Conservation (phyloP, 2,888 invertebrate species). For the Deilephila elpenor region DNA sequence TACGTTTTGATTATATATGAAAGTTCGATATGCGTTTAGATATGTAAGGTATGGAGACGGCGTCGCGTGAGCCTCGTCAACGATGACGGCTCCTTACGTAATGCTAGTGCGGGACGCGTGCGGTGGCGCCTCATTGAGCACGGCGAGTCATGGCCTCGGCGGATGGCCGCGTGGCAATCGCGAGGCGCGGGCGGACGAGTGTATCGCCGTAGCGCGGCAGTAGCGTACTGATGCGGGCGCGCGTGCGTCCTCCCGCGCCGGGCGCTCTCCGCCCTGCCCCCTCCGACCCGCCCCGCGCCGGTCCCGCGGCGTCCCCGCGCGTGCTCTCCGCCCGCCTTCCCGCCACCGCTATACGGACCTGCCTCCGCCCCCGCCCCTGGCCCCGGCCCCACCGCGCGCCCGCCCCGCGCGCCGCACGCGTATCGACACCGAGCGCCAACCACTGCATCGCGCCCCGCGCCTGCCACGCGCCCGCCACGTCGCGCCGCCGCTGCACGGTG, state of each 20-base stretch:
- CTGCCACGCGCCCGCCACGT: constrained; percentile 43
- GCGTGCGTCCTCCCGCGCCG: constrained; percentile 62
- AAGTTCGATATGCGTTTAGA: constrained; percentile 55
- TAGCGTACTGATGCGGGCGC: constrained; percentile 72
- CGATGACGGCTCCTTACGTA: constrained; percentile 66
- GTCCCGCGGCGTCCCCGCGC: constrained; percentile 65
- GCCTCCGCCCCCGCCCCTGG: constrained; percentile 65
- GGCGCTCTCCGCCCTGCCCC: constrained; percentile 57
- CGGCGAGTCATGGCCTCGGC: constrained; percentile 73
- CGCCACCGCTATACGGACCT: constrained; percentile 45
- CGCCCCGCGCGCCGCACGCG: constrained; percentile 47
- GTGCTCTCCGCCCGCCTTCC: constrained; percentile 51
- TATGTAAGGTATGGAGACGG: constrained; percentile 53
- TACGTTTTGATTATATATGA: constrained; percentile 47
- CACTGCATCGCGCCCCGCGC: constrained; percentile 68
- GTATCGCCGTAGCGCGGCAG: constrained; percentile 67
- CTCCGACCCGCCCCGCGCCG: constrained; percentile 55
- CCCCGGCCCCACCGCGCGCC: constrained; percentile 46
- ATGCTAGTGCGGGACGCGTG: constrained; percentile 66
- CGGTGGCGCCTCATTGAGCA: constrained; percentile 72
- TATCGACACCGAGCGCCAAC: constrained; percentile 77
- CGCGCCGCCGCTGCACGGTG: constrained; percentile 41
- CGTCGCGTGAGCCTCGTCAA: constrained; percentile 45
- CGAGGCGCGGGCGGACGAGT: constrained; percentile 61
- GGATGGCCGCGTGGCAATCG: constrained; percentile 69